Evolutionary conservation across 1,140 invertebrate species (phyloP).

Genomic region (Lasioglossum albipes): DNA sequence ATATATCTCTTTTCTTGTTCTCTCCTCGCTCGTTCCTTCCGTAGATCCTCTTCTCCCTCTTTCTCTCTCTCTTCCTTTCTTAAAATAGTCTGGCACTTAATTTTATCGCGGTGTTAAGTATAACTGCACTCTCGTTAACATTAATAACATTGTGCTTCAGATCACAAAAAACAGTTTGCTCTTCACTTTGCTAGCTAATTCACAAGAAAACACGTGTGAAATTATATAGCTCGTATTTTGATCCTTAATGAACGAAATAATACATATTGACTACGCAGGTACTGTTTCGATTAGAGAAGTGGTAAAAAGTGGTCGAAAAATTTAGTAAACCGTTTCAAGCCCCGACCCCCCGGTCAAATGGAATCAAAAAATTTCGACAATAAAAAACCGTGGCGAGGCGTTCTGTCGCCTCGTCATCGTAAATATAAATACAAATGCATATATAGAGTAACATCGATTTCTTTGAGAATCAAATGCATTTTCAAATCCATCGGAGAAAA

Average conservation of each 20-base stretch:
- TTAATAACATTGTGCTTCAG: constrained; percentile 26
- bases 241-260: constrained; percentile 32
- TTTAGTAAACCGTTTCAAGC: constrained; percentile 7
- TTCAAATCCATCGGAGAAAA: neutral
- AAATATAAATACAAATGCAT: neutral
- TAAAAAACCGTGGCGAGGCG: neutral
- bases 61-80: neutral
- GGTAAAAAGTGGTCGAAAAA: constrained; percentile 22
- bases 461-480: constrained; percentile 2
- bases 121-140: constrained; percentile 2
- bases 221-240: constrained; percentile 13
- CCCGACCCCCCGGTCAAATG: neutral
- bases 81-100: constrained; percentile 35
- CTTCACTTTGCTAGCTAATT: neutral
- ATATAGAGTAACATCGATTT: neutral
- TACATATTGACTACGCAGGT: constrained; percentile 46
- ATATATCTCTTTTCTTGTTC: constrained; percentile 18
- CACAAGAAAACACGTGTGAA: constrained; percentile 19
- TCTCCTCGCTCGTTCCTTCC: neutral
- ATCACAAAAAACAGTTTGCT: constrained; percentile 4
- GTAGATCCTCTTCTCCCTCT: neutral
- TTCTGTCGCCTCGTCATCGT: neutral
- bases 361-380: constrained; percentile 1
- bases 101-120: constrained; percentile 30
- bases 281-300: constrained; percentile 37